These are phyloP conservation scores for Sebastes matsubarae DNA, from an alignment of 2,797 vertebrate species.

Conservation along the genomic window DNA sequence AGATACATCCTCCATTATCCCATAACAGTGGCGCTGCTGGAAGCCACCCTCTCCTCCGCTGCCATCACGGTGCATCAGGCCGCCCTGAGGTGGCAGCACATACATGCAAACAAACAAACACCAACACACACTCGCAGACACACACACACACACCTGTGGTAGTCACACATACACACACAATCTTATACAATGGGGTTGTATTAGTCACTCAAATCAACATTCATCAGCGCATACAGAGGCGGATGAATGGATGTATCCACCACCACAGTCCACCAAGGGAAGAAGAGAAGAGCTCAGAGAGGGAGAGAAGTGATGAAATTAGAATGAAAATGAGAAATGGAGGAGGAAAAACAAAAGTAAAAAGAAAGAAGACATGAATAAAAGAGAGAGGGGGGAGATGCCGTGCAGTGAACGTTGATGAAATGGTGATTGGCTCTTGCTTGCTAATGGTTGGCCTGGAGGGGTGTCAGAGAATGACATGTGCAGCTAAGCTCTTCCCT, in stretches of 20 bases:
- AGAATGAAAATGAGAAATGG: constrained; percentile 66
- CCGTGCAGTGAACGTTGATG: constrained; percentile 71
- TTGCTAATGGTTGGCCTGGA: constrained; percentile 80
- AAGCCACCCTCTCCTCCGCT: constrained; percentile 4
- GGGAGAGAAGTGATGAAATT: constrained; percentile 50
- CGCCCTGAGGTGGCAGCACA: constrained; percentile 14
- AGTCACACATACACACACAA: constrained; percentile 3
- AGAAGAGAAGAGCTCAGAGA: constrained; percentile 29
- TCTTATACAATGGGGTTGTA: constrained; percentile 1
- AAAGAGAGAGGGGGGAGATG: constrained; percentile 47
- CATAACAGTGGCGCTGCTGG: constrained; percentile 28
- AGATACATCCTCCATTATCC: constrained; percentile 62
- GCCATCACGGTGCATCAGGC: constrained; percentile 38
- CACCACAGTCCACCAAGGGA: constrained; percentile 23
- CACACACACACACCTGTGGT: not conserved
- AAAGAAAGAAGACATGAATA: constrained; percentile 62
- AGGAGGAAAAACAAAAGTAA: constrained; percentile 55
- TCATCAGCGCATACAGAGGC: constrained; percentile 36
- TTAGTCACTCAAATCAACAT: constrained; percentile 55
- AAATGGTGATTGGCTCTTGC: constrained; percentile 82
- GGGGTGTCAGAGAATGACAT: constrained; percentile 69
- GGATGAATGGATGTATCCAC: constrained; percentile 41
- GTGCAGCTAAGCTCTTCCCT: constrained; percentile 62
- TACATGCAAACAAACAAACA: constrained; percentile 31
- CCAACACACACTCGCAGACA: not conserved